phyloP scores from a whole-genome alignment of 53 echinoderm and acorn worm species.

The Echinarachnius parma region DNA sequence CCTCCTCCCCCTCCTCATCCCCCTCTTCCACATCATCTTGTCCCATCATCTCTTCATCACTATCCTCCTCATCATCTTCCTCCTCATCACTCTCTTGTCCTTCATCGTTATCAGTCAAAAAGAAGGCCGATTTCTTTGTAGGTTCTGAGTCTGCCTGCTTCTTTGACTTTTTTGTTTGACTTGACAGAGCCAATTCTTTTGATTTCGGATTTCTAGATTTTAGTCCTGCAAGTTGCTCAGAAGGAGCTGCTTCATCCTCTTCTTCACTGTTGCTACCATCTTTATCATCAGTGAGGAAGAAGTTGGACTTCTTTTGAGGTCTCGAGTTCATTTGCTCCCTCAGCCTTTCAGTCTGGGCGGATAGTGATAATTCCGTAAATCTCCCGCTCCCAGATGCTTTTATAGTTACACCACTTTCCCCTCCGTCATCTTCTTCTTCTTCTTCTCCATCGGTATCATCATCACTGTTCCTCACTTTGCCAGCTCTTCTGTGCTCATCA shows the following conservation, averaged over 20 bases:
- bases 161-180: conserved; percentile 4
- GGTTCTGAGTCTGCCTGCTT: conserved; percentile 17
- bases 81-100: conserved; percentile 2
- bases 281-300: background rate
- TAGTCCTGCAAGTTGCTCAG: too few species aligned
- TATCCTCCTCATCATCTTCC: conserved; percentile 8
- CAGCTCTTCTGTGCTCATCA: conserved; percentile 1
- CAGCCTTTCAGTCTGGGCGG: conserved; percentile 4
- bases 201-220: background rate
- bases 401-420: too few species aligned
- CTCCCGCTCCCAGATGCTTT: background rate
- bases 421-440: conserved; percentile 10
- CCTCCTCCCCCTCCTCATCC: conserved; percentile 10
- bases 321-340: conserved; percentile 23
- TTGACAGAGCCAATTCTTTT: background rate
- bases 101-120: background rate
- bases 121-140: conserved; percentile 21
- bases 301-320: conserved; percentile 18
- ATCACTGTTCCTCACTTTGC: background rate
- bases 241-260: conserved; percentile 6
- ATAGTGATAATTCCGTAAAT: background rate
- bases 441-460: conserved; percentile 1
- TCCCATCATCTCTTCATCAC: background rate
- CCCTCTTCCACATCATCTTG: conserved; percentile 31
- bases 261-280: background rate